A percentile compares a stretch with the other conserved stretches of the same genome.
phyloP scores from a whole-genome alignment of 1,140 invertebrate species.

The Lucilia sericata region DNA sequence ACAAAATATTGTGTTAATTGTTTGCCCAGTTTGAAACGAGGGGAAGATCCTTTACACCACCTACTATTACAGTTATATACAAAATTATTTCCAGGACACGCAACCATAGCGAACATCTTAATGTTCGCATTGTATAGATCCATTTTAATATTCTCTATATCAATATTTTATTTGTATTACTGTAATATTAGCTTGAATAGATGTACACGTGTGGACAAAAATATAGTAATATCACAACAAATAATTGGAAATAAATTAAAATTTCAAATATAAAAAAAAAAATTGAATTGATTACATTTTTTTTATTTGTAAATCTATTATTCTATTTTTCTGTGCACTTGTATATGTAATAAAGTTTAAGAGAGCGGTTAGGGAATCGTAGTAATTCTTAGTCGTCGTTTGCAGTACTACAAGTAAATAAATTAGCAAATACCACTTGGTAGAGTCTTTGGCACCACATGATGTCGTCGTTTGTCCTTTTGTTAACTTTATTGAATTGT shows the following conservation, averaged over 20 bases:
- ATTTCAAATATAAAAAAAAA: too few species aligned
- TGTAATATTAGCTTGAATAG: too few species aligned
- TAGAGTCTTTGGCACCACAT: neutral
- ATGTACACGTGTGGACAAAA: too few species aligned
- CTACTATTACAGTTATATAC: neutral
- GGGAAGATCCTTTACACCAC: neutral
- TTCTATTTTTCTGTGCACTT: too few species aligned
- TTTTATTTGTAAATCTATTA: too few species aligned
- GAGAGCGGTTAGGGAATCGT: too few species aligned
- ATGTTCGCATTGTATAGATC: neutral
- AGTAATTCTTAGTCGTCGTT: too few species aligned
- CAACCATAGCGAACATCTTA: neutral
- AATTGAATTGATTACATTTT: too few species aligned
- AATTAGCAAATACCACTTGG: neutral
- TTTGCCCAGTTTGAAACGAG: neutral
- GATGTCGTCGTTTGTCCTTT: neutral
- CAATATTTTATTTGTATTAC: too few species aligned
- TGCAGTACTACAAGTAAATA: neutral
- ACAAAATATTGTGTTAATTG: conserved; percentile 11
- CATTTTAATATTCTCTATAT: neutral
- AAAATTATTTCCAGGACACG: neutral
- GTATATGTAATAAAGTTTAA: too few species aligned
- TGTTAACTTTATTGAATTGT: neutral
- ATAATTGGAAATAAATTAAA: too few species aligned
- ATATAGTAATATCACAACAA: too few species aligned